phyloP scores from a whole-genome alignment of 2,797 vertebrate species.

The Helicolenus hilgendorfi region DNA sequence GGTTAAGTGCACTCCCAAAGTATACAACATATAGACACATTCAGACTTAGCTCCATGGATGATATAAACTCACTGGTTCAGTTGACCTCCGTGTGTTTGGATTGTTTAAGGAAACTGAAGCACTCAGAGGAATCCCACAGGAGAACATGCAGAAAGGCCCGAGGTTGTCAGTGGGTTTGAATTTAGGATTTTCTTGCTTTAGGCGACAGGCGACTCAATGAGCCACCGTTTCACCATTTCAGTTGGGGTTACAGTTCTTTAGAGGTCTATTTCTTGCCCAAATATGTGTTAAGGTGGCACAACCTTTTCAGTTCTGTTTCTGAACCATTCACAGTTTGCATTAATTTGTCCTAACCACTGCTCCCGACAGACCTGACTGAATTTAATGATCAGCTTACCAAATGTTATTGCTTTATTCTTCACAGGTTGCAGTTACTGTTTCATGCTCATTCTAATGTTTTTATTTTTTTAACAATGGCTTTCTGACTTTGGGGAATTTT shows the following conservation, averaged over 20 bases:
- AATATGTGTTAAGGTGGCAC: background rate
- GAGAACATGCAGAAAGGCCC: background rate
- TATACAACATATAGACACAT: background rate
- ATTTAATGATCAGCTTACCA: background rate
- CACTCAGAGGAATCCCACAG: background rate
- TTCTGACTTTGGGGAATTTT: background rate
- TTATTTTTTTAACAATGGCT: background rate
- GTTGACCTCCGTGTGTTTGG: background rate
- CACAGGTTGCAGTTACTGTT: background rate
- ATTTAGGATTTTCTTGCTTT: background rate
- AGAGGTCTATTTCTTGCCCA: background rate
- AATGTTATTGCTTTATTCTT: background rate
- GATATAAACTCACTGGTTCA: background rate
- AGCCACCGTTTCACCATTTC: background rate
- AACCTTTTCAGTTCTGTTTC: background rate
- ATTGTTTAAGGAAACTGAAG: background rate
- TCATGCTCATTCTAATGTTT: background rate
- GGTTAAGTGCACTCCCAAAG: background rate
- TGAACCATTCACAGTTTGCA: background rate
- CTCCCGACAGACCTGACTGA: background rate
- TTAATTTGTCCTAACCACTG: background rate
- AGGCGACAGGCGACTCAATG: background rate
- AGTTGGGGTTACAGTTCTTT: background rate
- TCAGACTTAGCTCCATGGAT: background rate
- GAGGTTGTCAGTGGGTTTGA: background rate